Evolutionary conservation across 2,888 invertebrate species (phyloP).

Genomic region (Odontocerum albicorne): DNA sequence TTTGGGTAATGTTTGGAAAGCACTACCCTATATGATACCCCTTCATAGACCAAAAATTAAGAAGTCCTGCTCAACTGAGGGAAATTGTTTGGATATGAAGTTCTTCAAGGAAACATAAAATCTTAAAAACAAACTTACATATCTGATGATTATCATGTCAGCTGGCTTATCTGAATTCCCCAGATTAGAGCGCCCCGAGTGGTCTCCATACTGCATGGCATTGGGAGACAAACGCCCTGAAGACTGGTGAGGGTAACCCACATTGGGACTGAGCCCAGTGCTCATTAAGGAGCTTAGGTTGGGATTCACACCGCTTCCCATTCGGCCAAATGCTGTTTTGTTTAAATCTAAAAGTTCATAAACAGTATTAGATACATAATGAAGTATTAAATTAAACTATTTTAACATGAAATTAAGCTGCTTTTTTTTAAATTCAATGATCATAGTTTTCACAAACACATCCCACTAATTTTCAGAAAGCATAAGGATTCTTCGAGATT

Average conservation of each 20-base stretch:
- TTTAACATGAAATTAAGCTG: background rate
- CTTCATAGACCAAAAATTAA: too few species aligned
- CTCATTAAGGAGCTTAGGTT: background rate
- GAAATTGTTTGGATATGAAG: too few species aligned
- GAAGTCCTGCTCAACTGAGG: too few species aligned
- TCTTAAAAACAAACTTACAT: conserved; percentile 45
- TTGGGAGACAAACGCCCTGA: conserved; percentile 33
- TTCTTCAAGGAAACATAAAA: background rate
- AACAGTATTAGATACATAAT: background rate
- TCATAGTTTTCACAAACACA: too few species aligned
- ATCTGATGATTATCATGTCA: conserved; percentile 55
- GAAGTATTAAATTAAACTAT: too few species aligned
- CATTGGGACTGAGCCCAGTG: conserved; percentile 50
- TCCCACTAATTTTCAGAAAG: too few species aligned
- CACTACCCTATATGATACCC: too few species aligned
- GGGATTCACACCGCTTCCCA: background rate
- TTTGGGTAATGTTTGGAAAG: too few species aligned
- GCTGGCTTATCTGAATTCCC: conserved; percentile 40
- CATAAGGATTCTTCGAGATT: too few species aligned
- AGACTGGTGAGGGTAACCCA: conserved; percentile 42
- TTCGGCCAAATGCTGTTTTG: conserved; percentile 2
- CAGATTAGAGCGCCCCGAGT: background rate
- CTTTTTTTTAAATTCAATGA: too few species aligned
- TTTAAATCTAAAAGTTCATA: background rate
- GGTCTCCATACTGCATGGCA: background rate